phyloP scores from a whole-genome alignment of 2,888 invertebrate species.

The Ecdyonurus torrentis region DNA sequence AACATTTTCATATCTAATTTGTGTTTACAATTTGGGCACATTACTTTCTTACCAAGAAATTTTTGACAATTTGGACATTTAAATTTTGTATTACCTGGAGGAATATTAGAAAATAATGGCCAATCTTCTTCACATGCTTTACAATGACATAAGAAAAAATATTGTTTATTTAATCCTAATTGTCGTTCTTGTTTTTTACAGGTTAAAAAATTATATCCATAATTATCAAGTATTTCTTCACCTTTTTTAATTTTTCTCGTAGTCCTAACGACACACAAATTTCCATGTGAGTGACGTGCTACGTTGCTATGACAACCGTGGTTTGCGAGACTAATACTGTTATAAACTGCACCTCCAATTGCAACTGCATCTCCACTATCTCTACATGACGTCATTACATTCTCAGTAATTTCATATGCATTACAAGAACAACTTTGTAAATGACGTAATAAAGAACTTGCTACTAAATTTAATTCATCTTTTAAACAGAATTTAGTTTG shows the following conservation, averaged over 20 bases:
- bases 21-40: not conserved
- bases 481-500: conserved; percentile 13
- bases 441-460: conserved; percentile 24
- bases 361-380: conserved; percentile 12
- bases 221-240: conserved; percentile 29
- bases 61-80: not conserved
- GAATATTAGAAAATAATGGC: conserved; percentile 14
- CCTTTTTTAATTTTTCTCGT: conserved; percentile 24
- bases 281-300: conserved; percentile 23
- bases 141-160: conserved; percentile 27
- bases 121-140: conserved; percentile 26
- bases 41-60: not conserved
- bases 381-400: conserved; percentile 8
- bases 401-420: conserved; percentile 31
- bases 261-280: conserved; percentile 19
- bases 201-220: conserved; percentile 28
- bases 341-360: conserved; percentile 30
- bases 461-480: conserved; percentile 14
- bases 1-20: not conserved
- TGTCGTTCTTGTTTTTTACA: conserved; percentile 21
- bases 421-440: conserved; percentile 30
- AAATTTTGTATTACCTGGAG: not conserved
- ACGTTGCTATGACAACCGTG: conserved; percentile 31
- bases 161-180: conserved; percentile 24
- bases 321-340: conserved; percentile 30